phyloP scores from a whole-genome alignment of 2,797 vertebrate species.

The Alauda arvensis region DNA sequence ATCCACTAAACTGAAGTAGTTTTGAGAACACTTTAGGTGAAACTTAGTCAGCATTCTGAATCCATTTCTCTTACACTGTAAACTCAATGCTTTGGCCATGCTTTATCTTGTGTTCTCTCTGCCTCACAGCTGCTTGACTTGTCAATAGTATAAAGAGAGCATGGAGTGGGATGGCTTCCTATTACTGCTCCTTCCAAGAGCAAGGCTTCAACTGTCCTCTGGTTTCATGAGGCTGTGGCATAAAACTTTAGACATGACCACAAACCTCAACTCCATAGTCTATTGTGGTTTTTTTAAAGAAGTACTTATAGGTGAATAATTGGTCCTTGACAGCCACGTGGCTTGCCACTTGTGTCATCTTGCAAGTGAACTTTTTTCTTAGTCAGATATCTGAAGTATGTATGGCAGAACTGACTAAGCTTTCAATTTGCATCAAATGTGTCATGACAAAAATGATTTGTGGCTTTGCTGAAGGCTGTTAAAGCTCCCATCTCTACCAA shows the following conservation, averaged over 20 bases:
- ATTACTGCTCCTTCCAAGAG: background rate
- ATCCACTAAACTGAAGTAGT: background rate
- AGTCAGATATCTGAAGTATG: background rate
- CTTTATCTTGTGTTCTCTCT: background rate
- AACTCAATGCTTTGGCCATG: background rate
- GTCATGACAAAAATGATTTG: background rate
- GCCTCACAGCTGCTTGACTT: background rate
- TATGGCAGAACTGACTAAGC: background rate
- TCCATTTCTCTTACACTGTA: background rate
- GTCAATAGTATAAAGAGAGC: background rate
- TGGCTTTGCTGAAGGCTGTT: background rate
- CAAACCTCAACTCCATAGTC: background rate
- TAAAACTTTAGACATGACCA: background rate
- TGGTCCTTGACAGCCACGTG: background rate
- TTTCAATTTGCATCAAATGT: background rate
- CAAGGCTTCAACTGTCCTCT: background rate
- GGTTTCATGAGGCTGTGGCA: background rate
- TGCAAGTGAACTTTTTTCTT: background rate
- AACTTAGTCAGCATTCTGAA: background rate
- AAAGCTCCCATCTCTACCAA: background rate
- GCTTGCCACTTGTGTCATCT: background rate
- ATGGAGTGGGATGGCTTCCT: background rate
- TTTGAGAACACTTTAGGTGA: background rate
- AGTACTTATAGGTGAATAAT: background rate
- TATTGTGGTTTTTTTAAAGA: background rate